Percentiles rank a stretch among this genome's conserved stretches.
These are phyloP conservation scores for Platyrinchus mystaceus DNA, from an alignment of 2,797 vertebrate genomes.

Conservation along the genomic window DNA sequence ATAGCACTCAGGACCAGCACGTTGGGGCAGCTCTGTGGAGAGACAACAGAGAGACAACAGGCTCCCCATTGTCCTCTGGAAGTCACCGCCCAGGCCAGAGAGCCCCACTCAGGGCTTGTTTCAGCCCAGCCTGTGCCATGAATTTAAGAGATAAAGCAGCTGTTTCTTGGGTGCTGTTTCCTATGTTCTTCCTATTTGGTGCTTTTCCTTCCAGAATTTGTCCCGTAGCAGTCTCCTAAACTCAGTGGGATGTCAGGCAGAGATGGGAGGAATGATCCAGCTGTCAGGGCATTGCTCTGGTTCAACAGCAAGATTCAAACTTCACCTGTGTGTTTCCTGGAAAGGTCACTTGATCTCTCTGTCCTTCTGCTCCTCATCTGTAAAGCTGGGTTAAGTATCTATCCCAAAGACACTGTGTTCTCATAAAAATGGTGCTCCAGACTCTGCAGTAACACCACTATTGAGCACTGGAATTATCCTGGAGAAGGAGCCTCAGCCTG, in stretches of 20 bases:
- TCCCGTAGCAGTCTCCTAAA: background rate
- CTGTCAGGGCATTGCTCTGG: background rate
- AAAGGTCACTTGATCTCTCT: background rate
- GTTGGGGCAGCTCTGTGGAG: background rate
- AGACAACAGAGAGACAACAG: slow-evolving; percentile 31
- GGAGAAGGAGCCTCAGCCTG: background rate
- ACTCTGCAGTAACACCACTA: background rate
- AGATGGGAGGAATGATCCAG: background rate
- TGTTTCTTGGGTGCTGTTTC: background rate
- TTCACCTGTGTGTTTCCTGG: background rate
- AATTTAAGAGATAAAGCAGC: background rate
- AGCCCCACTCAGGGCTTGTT: background rate
- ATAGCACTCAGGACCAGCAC: background rate
- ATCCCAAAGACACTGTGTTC: background rate
- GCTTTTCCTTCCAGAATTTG: background rate
- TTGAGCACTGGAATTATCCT: rapidly evolving
- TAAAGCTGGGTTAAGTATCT: background rate
- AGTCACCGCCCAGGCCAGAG: background rate
- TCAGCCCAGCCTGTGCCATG: background rate
- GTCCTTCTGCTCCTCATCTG: background rate
- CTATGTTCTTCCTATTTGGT: background rate
- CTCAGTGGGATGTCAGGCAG: background rate
- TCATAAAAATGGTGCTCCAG: background rate
- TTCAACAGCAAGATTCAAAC: background rate
- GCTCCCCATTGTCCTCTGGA: slow-evolving; percentile 21